Conservation (phyloP, 2,888 invertebrate species). For the Ceraclea dissimilis region DNA sequence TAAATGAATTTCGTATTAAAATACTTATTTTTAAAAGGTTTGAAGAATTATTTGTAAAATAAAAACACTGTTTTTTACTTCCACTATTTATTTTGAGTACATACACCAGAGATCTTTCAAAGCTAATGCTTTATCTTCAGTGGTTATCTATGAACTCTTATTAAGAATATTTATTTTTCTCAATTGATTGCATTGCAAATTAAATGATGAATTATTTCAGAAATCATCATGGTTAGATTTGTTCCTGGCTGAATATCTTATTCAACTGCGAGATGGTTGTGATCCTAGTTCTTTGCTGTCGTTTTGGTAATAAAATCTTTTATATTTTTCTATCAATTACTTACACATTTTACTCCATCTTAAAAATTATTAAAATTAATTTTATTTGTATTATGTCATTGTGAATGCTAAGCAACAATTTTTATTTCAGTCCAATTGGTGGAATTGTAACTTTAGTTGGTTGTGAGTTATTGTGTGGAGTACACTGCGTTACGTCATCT, state of each 20-base stretch:
- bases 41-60: too few species aligned
- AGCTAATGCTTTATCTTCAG: too few species aligned
- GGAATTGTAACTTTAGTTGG: slow-evolving; percentile 55
- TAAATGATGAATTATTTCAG: too few species aligned
- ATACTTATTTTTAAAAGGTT: too few species aligned
- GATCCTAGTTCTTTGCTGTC: slow-evolving; percentile 50
- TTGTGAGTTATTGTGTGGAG: slow-evolving; percentile 56
- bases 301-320: slow-evolving; percentile 45
- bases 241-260: slow-evolving; percentile 55
- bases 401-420: background rate
- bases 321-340: background rate
- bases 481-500: slow-evolving; percentile 49
- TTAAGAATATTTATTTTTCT: background rate
- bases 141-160: background rate
- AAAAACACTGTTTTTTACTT: too few species aligned
- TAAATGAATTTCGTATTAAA: too few species aligned
- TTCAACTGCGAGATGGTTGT: slow-evolving; percentile 50
- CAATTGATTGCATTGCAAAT: too few species aligned
- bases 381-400: slow-evolving; percentile 1
- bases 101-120: too few species aligned
- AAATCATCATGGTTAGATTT: slow-evolving; percentile 60
- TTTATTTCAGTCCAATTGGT: slow-evolving; percentile 42
- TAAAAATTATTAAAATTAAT: background rate
- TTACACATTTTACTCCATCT: background rate
- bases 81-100: too few species aligned